Evolutionary conservation across 2,888 invertebrate species (phyloP).

Genomic region (Drosophila pseudotalamancana): DNA sequence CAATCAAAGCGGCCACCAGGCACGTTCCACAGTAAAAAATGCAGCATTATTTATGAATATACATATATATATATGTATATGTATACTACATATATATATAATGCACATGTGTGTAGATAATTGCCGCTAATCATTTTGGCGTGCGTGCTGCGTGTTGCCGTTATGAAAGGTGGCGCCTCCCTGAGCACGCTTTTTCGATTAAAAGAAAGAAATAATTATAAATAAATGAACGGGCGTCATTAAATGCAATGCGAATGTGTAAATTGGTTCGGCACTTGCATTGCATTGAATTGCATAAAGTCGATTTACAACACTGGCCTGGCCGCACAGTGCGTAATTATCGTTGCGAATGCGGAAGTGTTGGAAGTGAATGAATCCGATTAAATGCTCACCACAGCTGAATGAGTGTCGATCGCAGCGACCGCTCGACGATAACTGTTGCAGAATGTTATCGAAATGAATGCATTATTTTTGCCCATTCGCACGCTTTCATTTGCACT

Average conservation of each 20-base stretch:
- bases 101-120: slow-evolving; percentile 14
- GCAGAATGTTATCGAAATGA: too few species aligned
- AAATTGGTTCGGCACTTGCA: background rate
- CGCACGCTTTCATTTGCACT: too few species aligned
- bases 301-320: slow-evolving; percentile 22
- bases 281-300: slow-evolving; percentile 11
- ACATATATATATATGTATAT: background rate
- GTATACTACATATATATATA: background rate
- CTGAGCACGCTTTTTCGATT: slow-evolving; percentile 51
- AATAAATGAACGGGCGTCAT: slow-evolving; percentile 5
- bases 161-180: slow-evolving; percentile 45
- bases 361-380: slow-evolving; percentile 10
- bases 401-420: slow-evolving; percentile 15
- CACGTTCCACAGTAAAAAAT: slow-evolving; percentile 28
- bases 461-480: too few species aligned
- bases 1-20: slow-evolving; percentile 26
- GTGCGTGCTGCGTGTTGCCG: slow-evolving; percentile 51
- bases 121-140: slow-evolving; percentile 52
- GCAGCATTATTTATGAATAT: background rate
- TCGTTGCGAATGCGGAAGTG: slow-evolving; percentile 38
- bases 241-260: background rate
- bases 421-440: slow-evolving; percentile 6
- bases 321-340: slow-evolving; percentile 13
- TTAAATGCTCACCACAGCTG: slow-evolving; percentile 3
- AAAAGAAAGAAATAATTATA: slow-evolving; percentile 7